These are phyloP conservation scores for Propithecus perrieri DNA, from an alignment of 2,797 vertebrate genomes.

Conservation along the genomic window DNA sequence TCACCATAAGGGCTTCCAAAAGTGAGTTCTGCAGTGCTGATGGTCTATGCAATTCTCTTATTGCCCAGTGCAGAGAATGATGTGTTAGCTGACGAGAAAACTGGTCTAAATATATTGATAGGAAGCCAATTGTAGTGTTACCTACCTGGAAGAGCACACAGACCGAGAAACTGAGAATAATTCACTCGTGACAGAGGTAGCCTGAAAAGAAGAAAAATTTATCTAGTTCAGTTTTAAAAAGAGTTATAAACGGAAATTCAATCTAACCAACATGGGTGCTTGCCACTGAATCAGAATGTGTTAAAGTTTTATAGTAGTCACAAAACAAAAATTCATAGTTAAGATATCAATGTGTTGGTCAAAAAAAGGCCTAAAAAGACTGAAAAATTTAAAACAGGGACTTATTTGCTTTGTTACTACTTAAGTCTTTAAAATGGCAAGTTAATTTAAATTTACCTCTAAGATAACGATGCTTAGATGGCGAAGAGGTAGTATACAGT, in stretches of 20 bases:
- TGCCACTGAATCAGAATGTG: not conserved
- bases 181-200: slow-evolving; percentile 88
- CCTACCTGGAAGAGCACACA: slow-evolving; percentile 93
- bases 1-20: not conserved
- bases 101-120: not conserved
- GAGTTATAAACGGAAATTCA: slow-evolving; percentile 13
- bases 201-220: slow-evolving; percentile 83
- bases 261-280: not conserved
- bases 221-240: not conserved
- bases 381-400: not conserved
- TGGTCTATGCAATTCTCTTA: not conserved
- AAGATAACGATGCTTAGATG: not conserved
- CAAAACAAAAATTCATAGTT: not conserved
- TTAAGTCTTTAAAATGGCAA: slow-evolving; percentile 21
- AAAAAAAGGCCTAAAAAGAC: slow-evolving; percentile 7
- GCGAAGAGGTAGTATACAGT: not conserved
- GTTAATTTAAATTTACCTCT: slow-evolving; percentile 1
- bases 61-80: not conserved
- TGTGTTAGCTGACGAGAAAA: not conserved
- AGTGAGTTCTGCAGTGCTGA: not conserved
- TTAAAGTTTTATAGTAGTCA: not conserved
- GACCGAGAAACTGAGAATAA: slow-evolving; percentile 89
- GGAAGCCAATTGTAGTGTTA: not conserved
- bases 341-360: not conserved
- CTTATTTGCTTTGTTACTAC: not conserved